Evolutionary conservation across 2,113 vertebrate species (phyloP), one percentile per base, ranked within the genome.

Genomic region (Argyrosomus japonicus): DNA sequence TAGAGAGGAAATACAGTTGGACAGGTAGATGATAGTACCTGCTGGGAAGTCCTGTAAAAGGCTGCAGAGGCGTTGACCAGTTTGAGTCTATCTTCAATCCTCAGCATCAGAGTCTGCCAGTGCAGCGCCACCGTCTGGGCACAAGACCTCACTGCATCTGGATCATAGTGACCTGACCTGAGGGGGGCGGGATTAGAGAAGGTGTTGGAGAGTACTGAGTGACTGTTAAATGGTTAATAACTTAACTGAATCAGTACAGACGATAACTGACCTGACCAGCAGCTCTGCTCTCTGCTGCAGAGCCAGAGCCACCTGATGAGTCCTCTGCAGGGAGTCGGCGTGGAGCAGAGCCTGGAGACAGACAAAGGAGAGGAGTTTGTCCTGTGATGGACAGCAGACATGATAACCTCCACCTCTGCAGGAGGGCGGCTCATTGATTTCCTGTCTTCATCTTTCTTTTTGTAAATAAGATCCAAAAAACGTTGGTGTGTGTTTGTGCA

Each of bases 31-130:
- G 21, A 13, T 13, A 5, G 6, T 85, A 99, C 98, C 97, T 99
- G 98, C 89, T 99, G 98, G 1, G 98, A 99, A 0, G 98, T 99
- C 93, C 99, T 97, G 90, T 99, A 99, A 91, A 99, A 99, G 79
- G 98, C 98, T 54, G 99, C 98, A 0, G 98, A 99, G 17, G 98
- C 98, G 0, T 99, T 99, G 88, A 99, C 98, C 53, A 99, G 96
- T 86, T 99, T 99, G 21, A 99, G 96, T 57, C 98, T 91, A 92
- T 99, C 98, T 83, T 99, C 98, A 91, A 99, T 99, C 95, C 98
- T 97, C 89, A 99, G 94, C 98, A 99, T 99, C 80, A 99, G 96
- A 45, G 97, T 98, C 91, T 99, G 98, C 98, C 98, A 99, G 91
- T 99, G 98, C 50, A 99, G 92, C 27, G 98, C 98, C 93, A 99